These are phyloP conservation scores for Pseudopodoces humilis DNA, from an alignment of 2,113 vertebrate species.

Conservation along the genomic window DNA sequence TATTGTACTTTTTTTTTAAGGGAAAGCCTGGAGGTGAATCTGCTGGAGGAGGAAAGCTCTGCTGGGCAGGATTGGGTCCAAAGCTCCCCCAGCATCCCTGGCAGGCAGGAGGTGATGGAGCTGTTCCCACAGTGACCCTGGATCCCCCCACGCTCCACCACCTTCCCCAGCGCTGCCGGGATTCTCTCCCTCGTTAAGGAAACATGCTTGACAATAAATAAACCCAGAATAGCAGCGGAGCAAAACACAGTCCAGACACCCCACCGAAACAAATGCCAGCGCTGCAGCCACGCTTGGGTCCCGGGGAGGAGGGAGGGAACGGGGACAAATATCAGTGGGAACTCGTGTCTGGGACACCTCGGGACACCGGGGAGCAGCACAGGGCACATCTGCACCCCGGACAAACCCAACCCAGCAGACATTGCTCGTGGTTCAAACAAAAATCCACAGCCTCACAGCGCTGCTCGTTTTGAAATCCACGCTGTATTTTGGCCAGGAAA, in stretches of 20 bases:
- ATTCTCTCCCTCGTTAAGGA: conserved; percentile 10
- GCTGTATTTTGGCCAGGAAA: not conserved
- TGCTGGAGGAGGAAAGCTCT: not conserved
- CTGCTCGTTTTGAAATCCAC: fast-evolving
- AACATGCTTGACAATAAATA: not conserved
- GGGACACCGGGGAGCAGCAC: not conserved
- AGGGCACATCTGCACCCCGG: fast-evolving
- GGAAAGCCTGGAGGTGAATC: not conserved
- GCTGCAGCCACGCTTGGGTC: fast-evolving
- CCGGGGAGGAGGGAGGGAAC: not conserved
- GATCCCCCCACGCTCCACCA: not conserved
- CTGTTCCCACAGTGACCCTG: not conserved
- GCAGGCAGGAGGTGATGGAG: not conserved
- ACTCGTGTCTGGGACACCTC: not conserved
- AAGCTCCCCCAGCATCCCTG: not conserved
- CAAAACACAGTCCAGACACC: conserved; percentile 12
- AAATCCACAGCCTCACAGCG: not conserved
- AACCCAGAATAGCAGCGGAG: not conserved
- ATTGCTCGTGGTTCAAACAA: fast-evolving
- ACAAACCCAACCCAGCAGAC: fast-evolving
- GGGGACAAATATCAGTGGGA: not conserved
- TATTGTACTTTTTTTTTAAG: too few relatives aligned
- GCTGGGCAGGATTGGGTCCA: not conserved
- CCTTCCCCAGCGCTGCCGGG: not conserved
- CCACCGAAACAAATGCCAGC: not conserved